Conservation (phyloP, 2,888 invertebrate genomes). For the Cheilosia scutellata region DNA sequence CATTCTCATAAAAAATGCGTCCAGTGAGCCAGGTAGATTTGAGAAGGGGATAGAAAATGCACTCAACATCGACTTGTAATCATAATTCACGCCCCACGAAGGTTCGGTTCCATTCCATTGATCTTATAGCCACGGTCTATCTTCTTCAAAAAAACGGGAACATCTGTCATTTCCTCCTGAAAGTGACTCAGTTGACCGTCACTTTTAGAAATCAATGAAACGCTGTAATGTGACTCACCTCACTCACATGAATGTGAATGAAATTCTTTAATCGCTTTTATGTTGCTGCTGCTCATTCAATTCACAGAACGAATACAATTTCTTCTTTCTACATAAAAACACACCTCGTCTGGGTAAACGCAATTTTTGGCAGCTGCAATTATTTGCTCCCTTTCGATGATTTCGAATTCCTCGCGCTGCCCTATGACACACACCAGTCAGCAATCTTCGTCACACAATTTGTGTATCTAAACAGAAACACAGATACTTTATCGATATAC, state of each 20-base stretch:
- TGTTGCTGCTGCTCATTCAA: neutral
- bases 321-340: neutral
- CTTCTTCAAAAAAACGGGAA: too few species aligned
- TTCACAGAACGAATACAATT: neutral
- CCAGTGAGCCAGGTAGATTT: too few species aligned
- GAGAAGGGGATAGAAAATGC: too few species aligned
- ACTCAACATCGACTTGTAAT: too few species aligned
- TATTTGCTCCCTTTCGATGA: constrained; percentile 5
- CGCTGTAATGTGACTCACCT: constrained; percentile 8
- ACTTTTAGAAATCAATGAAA: neutral
- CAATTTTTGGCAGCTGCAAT: constrained; percentile 33
- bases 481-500: constrained; percentile 44
- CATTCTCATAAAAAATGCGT: too few species aligned
- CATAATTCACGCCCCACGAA: too few species aligned
- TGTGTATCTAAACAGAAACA: constrained; percentile 21
- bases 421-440: constrained; percentile 2
- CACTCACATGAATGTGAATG: neutral
- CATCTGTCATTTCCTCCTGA: too few species aligned
- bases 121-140: too few species aligned
- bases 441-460: constrained; percentile 20
- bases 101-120: too few species aligned
- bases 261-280: neutral
- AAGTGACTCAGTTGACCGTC: constrained; percentile 1
- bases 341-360: neutral
- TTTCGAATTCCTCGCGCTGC: constrained; percentile 21